phyloP scores from a whole-genome alignment of 2,113 vertebrate genomes.

The Syngnathus floridae region DNA sequence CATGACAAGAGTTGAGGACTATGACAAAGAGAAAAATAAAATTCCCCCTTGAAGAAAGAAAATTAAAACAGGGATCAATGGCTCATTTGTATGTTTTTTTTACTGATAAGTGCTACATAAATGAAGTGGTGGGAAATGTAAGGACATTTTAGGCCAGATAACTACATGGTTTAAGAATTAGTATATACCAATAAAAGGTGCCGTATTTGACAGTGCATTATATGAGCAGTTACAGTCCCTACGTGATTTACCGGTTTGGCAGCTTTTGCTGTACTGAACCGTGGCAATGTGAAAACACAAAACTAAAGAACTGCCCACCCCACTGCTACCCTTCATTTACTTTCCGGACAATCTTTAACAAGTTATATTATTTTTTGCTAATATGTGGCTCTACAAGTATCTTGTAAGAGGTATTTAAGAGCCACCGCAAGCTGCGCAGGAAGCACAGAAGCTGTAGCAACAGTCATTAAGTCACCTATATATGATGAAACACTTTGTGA shows the following conservation, averaged over 20 bases:
- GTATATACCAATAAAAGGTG: not conserved
- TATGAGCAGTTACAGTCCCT: not conserved
- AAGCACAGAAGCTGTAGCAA: not conserved
- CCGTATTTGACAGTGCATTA: not conserved
- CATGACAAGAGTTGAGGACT: slow-evolving; percentile 58
- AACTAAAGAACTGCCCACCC: not conserved
- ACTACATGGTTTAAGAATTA: too few relatives aligned
- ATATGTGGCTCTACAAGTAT: not conserved
- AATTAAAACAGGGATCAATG: slow-evolving; percentile 53
- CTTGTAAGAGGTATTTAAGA: not conserved
- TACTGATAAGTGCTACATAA: not conserved
- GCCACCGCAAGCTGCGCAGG: not conserved
- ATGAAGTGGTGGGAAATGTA: not conserved
- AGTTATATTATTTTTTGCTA: not conserved
- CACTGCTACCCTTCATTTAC: not conserved
- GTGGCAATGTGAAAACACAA: not conserved
- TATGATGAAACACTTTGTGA: not conserved
- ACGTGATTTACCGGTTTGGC: not conserved
- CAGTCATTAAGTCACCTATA: not conserved
- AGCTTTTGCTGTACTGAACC: not conserved
- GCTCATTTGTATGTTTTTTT: slow-evolving; percentile 42
- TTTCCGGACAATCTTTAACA: not conserved
- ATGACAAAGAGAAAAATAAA: slow-evolving; percentile 70
- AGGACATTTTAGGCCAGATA: too few relatives aligned
- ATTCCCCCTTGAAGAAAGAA: slow-evolving; percentile 70